phyloP scores from a whole-genome alignment of 1,140 invertebrate species.

The Ceratina japonica region DNA sequence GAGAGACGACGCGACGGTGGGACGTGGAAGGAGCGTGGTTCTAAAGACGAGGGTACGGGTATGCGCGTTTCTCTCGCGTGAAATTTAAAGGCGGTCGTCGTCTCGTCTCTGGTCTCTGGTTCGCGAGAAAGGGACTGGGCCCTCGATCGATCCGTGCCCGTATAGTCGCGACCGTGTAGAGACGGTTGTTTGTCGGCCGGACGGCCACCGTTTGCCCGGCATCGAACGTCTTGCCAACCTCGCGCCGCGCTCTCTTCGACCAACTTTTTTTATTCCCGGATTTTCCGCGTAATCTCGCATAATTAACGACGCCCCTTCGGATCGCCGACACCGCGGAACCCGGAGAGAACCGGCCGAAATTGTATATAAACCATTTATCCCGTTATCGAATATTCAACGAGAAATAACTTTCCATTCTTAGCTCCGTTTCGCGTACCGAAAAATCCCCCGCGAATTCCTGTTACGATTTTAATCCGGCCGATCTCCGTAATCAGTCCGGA shows the following conservation, averaged over 20 bases:
- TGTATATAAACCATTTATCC: too few species aligned
- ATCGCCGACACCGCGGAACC: too few species aligned
- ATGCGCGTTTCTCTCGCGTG: conserved; percentile 56
- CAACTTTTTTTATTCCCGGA: conserved; percentile 61
- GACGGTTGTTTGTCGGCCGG: conserved; percentile 54
- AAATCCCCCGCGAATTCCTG: too few species aligned
- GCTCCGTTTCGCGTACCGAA: too few species aligned
- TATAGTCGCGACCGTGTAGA: conserved; percentile 58
- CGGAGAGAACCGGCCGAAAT: too few species aligned
- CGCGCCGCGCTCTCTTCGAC: conserved; percentile 19
- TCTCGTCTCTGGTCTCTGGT: conserved; percentile 5
- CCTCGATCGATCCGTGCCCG: conserved; percentile 65
- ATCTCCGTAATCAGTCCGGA: background rate
- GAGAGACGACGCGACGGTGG: too few species aligned
- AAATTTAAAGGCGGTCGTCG: conserved; percentile 58
- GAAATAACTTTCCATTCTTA: too few species aligned
- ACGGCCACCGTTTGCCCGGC: conserved; percentile 37
- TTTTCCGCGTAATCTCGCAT: conserved; percentile 60
- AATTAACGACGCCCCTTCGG: conserved; percentile 12
- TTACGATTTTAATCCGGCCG: background rate
- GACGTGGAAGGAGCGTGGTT: conserved; percentile 9
- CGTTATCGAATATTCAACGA: too few species aligned
- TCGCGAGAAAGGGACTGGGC: conserved; percentile 56
- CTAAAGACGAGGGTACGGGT: conserved; percentile 21
- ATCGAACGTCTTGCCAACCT: conserved; percentile 24